A percentile compares a stretch with the other conserved stretches of the same genome.
phyloP scores from a whole-genome alignment of 2,888 invertebrate species.

The Tromatobia lineatoria region DNA sequence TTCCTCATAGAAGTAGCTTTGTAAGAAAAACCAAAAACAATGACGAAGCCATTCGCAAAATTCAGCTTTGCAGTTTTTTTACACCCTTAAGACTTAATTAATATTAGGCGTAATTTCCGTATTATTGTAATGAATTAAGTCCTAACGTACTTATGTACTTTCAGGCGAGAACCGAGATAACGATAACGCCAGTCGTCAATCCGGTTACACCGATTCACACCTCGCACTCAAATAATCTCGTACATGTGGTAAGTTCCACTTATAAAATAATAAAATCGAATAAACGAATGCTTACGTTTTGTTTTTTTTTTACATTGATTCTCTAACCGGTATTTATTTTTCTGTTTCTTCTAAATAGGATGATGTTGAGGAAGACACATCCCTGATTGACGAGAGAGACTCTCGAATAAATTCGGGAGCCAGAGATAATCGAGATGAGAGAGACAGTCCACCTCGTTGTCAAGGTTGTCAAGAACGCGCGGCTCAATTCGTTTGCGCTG shows the following conservation, averaged over 20 bases:
- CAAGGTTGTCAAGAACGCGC: constrained; percentile 94
- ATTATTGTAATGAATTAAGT: neutral
- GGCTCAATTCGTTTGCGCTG: constrained; percentile 95
- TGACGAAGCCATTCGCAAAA: too few relatives aligned
- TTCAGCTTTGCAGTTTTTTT: too few relatives aligned
- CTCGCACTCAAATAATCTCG: constrained; percentile 81
- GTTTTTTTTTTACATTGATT: neutral
- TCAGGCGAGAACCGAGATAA: constrained; percentile 88
- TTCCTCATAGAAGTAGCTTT: too few relatives aligned
- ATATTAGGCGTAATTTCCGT: too few relatives aligned
- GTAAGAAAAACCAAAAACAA: too few relatives aligned
- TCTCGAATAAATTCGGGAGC: constrained; percentile 80
- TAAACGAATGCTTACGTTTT: neutral
- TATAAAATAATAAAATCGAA: neutral
- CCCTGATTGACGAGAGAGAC: constrained; percentile 86
- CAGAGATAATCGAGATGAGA: constrained; percentile 82
- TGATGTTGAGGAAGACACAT: constrained; percentile 86
- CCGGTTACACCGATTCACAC: constrained; percentile 73
- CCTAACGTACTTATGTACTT: constrained; percentile 72
- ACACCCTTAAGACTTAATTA: too few relatives aligned
- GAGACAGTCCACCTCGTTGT: constrained; percentile 90
- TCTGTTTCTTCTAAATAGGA: constrained; percentile 81
- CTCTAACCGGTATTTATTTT: neutral
- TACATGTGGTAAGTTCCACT: constrained; percentile 80
- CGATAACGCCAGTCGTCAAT: constrained; percentile 87